Percentiles rank a stretch among this genome's conserved stretches.
phyloP scores from a whole-genome alignment of 2,888 invertebrate genomes.

The Epinotia nisella region DNA sequence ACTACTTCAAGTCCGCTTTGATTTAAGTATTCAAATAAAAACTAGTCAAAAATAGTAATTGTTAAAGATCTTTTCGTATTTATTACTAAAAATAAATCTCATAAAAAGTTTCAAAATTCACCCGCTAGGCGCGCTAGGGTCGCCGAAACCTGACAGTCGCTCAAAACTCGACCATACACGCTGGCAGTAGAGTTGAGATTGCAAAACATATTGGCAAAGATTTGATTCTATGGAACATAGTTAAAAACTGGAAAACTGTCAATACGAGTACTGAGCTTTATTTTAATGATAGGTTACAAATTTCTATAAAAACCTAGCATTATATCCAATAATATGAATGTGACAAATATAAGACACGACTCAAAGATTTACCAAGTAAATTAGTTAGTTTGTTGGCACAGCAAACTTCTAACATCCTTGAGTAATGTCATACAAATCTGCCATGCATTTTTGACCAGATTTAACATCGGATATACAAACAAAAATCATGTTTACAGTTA shows the following conservation, averaged over 20 bases:
- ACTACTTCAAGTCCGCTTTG: no score
- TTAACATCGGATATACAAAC: not conserved
- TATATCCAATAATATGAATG: not conserved
- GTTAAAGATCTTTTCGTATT: no score
- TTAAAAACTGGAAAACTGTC: slow-evolving; percentile 4
- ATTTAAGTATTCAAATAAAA: no score
- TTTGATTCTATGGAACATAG: not conserved
- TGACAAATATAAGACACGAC: not conserved
- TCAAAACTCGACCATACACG: slow-evolving; percentile 52
- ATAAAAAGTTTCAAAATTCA: slow-evolving; percentile 7
- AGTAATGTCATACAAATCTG: slow-evolving; percentile 1
- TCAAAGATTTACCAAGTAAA: not conserved
- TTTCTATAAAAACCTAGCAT: not conserved
- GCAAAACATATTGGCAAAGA: slow-evolving; percentile 53
- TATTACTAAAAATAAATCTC: no score
- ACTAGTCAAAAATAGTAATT: no score
- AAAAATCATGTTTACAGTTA: not conserved
- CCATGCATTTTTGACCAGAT: not conserved
- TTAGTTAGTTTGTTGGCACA: not conserved
- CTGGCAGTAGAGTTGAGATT: slow-evolving; percentile 59
- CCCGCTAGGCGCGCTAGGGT: slow-evolving; percentile 18
- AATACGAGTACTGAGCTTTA: not conserved
- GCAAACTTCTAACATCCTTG: not conserved
- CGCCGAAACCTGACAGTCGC: slow-evolving; percentile 18
- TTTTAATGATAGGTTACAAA: not conserved